A percentile compares a stretch with the other conserved stretches of the same genome.
Evolutionary conservation across 2,113 vertebrate genomes (phyloP).

Genomic region (Litocranius walleri): DNA sequence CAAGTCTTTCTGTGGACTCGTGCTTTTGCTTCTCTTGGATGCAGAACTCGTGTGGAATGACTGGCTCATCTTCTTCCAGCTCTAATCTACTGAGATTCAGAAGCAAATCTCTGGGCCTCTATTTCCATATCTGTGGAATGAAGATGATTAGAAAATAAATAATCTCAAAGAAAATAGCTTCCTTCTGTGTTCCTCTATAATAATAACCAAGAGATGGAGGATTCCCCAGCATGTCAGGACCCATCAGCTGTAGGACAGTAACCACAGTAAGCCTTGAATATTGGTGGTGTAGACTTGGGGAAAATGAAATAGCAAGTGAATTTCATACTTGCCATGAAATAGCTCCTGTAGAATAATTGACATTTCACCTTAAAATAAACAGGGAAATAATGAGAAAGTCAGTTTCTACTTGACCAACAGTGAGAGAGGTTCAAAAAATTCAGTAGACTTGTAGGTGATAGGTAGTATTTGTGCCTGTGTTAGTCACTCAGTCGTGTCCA

Average conservation of each 20-base stretch:
- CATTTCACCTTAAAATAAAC: neutral
- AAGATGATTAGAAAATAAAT: neutral
- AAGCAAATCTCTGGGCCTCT: neutral
- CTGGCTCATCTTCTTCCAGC: neutral
- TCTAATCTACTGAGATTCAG: neutral
- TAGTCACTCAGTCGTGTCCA: neutral
- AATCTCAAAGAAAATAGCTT: neutral
- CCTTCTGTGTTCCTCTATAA: neutral
- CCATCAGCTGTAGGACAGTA: neutral
- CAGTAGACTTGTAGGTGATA: neutral
- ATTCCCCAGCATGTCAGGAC: neutral
- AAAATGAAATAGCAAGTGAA: neutral
- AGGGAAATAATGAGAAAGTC: neutral
- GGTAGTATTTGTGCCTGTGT: neutral
- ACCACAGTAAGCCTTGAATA: neutral
- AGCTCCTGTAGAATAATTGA: neutral
- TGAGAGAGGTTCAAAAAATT: neutral
- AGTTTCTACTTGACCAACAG: neutral
- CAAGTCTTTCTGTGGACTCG: neutral
- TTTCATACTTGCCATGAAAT: neutral
- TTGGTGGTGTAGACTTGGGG: neutral
- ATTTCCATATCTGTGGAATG: neutral
- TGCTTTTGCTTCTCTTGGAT: neutral
- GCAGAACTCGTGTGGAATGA: neutral
- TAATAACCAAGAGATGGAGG: neutral